Evolutionary conservation across 2,113 vertebrate genomes (phyloP).

Genomic region (Tragelaphus buxtoni): DNA sequence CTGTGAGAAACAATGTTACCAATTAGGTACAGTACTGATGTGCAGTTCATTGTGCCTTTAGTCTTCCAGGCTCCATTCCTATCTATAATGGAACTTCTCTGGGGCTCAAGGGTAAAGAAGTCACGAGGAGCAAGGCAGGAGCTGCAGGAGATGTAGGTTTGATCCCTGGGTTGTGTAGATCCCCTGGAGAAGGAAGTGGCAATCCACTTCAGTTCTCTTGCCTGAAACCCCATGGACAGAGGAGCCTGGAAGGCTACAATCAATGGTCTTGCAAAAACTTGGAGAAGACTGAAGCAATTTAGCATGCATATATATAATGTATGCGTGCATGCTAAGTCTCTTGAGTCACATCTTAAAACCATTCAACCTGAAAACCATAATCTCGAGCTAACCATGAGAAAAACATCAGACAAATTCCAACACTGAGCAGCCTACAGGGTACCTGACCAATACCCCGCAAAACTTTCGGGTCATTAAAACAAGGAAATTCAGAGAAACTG

Average conservation of each 20-base stretch:
- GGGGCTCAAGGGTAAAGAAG: not conserved
- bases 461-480: not conserved
- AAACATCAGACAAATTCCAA: not conserved
- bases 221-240: not conserved
- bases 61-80: not conserved
- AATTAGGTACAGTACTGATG: not conserved
- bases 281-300: not conserved
- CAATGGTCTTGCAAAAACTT: not conserved
- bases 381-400: not conserved
- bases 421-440: not conserved
- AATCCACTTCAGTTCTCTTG: not conserved
- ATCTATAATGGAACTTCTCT: not conserved
- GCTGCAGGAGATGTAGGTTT: not conserved
- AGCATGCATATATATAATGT: not conserved
- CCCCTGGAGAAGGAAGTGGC: not conserved
- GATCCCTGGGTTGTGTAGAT: not conserved
- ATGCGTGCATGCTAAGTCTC: not conserved
- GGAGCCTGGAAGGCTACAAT: not conserved
- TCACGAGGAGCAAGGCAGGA: not conserved
- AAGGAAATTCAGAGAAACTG: not conserved
- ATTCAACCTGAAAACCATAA: not conserved
- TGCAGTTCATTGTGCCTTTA: not conserved
- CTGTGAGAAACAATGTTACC: not conserved
- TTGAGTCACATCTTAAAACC: not conserved
- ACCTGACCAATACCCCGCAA: not conserved